phyloP scores from a whole-genome alignment of 2,113 vertebrate species.

The Monopterus albus region DNA sequence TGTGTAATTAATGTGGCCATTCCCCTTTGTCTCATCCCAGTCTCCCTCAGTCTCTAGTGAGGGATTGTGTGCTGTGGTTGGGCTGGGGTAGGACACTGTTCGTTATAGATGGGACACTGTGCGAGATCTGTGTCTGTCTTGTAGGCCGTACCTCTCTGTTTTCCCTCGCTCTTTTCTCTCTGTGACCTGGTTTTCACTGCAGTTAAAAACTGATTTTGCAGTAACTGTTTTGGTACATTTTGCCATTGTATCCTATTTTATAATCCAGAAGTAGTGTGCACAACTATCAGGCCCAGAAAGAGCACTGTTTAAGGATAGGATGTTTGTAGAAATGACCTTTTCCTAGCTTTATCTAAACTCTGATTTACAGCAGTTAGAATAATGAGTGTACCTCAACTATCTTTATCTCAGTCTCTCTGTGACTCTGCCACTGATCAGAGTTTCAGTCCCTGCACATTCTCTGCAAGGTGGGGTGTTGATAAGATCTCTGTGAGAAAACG shows the following conservation, averaged over 20 bases:
- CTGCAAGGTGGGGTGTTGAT: constrained; percentile 50
- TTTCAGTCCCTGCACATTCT: constrained; percentile 58
- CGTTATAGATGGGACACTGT: constrained; percentile 65
- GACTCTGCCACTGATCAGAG: constrained; percentile 51
- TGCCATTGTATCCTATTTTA: constrained; percentile 30
- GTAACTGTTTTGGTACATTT: constrained; percentile 50
- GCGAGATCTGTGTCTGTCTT: constrained; percentile 61
- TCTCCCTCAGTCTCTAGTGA: constrained; percentile 64
- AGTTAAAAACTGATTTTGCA: constrained; percentile 39
- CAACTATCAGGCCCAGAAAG: neutral
- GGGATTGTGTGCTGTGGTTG: constrained; percentile 60
- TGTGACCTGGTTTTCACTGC: constrained; percentile 72
- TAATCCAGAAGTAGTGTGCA: neutral
- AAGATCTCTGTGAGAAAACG: constrained; percentile 66
- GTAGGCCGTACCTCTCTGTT: constrained; percentile 61
- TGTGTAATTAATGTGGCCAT: constrained; percentile 79
- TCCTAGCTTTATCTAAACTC: constrained; percentile 14
- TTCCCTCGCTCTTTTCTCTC: constrained; percentile 31
- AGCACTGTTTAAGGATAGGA: neutral
- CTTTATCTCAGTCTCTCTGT: constrained; percentile 37
- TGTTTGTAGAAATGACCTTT: constrained; percentile 5
- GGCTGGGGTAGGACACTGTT: constrained; percentile 60
- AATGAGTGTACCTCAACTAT: neutral
- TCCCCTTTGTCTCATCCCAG: constrained; percentile 76
- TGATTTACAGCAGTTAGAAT: constrained; percentile 25